phyloP scores from a whole-genome alignment of 2,888 invertebrate genomes.

The Siphlonurus alternatus region DNA sequence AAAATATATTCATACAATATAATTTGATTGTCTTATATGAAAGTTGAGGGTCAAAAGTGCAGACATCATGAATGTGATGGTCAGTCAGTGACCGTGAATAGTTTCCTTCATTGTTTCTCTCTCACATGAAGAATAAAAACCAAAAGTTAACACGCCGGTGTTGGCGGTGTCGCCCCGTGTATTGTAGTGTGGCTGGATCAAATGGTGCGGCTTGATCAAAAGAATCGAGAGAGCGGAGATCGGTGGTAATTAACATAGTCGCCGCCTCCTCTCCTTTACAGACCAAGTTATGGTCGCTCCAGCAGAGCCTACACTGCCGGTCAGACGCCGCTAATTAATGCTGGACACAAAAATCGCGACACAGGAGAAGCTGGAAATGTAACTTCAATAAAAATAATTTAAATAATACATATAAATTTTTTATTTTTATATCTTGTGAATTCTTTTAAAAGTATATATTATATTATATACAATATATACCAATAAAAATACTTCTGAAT shows the following conservation, averaged over 20 bases:
- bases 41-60: too few relatives aligned
- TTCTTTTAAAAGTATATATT: too few relatives aligned
- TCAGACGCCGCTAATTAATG: not conserved
- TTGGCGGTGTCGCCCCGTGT: not conserved
- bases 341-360: not conserved
- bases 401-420: too few relatives aligned
- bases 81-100: not conserved
- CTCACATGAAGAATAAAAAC: not conserved
- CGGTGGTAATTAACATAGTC: slow-evolving; percentile 3
- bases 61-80: too few relatives aligned
- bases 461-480: too few relatives aligned
- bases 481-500: too few relatives aligned
- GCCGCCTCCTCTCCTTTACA: not conserved
- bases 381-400: too few relatives aligned
- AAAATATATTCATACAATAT: too few relatives aligned
- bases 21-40: too few relatives aligned
- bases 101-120: not conserved
- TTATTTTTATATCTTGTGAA: too few relatives aligned
- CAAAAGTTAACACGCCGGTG: not conserved
- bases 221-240: not conserved
- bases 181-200: not conserved
- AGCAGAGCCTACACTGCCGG: not conserved
- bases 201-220: not conserved
- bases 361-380: not conserved
- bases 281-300: not conserved